Evolutionary conservation across 2,888 invertebrate species (phyloP).

Genomic region (Sycophila texana): DNA sequence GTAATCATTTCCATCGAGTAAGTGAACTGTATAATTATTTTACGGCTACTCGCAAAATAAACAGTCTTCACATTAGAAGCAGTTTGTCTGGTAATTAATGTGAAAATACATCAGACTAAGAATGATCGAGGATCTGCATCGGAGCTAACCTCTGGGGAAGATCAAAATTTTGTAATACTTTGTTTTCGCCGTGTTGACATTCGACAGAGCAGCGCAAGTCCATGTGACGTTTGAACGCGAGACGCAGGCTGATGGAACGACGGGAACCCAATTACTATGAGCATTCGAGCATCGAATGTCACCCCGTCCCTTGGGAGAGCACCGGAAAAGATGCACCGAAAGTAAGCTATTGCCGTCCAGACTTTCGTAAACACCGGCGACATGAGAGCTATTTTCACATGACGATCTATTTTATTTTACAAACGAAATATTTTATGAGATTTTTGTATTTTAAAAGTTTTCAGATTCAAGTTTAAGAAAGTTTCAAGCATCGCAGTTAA

Average conservation of each 20-base stretch:
- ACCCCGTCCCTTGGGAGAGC: constrained; percentile 24
- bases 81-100: too few relatives aligned
- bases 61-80: too few relatives aligned
- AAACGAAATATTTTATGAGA: constrained; percentile 57
- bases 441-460: neutral
- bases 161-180: too few relatives aligned
- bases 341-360: constrained; percentile 41
- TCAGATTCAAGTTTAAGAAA: constrained; percentile 1
- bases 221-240: constrained; percentile 57
- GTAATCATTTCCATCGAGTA: too few relatives aligned
- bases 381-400: constrained; percentile 38
- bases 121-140: too few relatives aligned
- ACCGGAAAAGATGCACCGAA: constrained; percentile 4
- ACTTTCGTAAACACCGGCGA: constrained; percentile 58
- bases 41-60: too few relatives aligned
- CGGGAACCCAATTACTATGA: constrained; percentile 70
- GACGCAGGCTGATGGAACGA: constrained; percentile 58
- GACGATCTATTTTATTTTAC: constrained; percentile 31
- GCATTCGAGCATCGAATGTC: neutral
- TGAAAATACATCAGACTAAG: too few relatives aligned
- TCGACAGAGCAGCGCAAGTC: constrained; percentile 33
- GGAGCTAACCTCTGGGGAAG: too few relatives aligned
- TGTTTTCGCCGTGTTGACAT: too few relatives aligned
- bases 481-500: too few relatives aligned
- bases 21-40: too few relatives aligned